Conservation (phyloP, 2,797 vertebrate genomes). For the Scyliorhinus canicula region DNA sequence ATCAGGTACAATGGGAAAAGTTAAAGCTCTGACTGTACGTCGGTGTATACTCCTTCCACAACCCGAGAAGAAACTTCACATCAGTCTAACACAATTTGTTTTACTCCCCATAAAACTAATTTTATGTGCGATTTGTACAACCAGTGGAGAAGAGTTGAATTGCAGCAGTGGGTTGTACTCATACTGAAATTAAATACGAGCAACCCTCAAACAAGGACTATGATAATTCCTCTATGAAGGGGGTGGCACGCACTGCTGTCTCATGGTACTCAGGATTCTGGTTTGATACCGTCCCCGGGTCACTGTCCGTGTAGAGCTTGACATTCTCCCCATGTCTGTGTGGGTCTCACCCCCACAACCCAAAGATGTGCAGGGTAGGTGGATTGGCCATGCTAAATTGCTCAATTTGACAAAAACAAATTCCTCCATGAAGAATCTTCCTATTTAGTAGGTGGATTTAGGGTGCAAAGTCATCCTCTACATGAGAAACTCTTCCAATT, state of each 20-base stretch:
- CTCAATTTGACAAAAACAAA: too few species aligned
- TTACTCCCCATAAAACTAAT: background rate
- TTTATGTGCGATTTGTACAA: background rate
- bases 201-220: background rate
- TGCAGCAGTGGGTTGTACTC: background rate
- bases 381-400: too few species aligned
- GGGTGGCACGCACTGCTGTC: too few species aligned
- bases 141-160: background rate
- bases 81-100: background rate
- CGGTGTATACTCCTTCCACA: background rate
- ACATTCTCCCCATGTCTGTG: too few species aligned
- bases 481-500: background rate
- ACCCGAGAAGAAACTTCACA: background rate
- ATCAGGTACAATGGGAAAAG: background rate
- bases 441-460: background rate
- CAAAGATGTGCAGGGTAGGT: too few species aligned
- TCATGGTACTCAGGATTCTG: too few species aligned
- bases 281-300: too few species aligned
- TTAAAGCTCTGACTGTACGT: background rate
- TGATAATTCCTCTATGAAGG: too few species aligned
- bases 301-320: too few species aligned
- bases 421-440: background rate
- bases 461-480: background rate
- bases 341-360: too few species aligned
- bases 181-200: background rate